Conservation (phyloP, 2,113 vertebrate species). For the Nycticorax nycticorax region DNA sequence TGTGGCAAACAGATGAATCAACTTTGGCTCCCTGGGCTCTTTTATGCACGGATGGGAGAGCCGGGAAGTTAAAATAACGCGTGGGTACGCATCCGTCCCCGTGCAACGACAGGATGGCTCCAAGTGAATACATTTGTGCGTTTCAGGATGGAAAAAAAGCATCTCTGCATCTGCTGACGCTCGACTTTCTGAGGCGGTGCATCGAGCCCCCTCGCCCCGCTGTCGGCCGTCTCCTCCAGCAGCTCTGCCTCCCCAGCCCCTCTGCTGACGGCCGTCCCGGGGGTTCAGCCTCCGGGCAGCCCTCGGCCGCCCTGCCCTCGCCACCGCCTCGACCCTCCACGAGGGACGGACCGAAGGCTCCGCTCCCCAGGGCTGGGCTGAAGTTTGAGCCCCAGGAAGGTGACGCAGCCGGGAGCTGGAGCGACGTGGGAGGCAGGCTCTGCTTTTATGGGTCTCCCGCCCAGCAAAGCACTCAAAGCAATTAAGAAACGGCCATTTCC, state of each 20-base stretch:
- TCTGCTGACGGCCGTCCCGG: neutral
- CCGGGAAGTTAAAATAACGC: constrained; percentile 7
- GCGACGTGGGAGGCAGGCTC: neutral
- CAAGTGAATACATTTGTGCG: neutral
- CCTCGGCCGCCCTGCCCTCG: neutral
- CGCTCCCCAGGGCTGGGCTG: neutral
- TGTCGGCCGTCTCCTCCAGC: neutral
- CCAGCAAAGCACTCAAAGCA: neutral
- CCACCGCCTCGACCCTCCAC: neutral
- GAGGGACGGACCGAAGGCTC: neutral
- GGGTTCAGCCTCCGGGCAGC: neutral
- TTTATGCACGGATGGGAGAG: constrained; percentile 58
- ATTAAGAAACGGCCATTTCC: neutral
- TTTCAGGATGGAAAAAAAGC: neutral
- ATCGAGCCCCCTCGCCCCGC: fast-evolving
- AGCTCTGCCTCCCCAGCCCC: neutral
- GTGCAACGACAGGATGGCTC: neutral
- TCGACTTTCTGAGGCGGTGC: neutral
- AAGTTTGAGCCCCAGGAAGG: neutral
- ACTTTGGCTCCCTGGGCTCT: constrained; percentile 7
- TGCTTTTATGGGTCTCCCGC: neutral
- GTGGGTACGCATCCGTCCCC: neutral
- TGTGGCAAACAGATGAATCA: constrained; percentile 42
- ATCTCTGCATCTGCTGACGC: neutral
- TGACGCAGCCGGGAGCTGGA: neutral